A percentile compares a stretch with the other conserved stretches of the same genome.
Evolutionary conservation across 2,888 invertebrate species (phyloP).

Genomic region (Sipunculus nudus): DNA sequence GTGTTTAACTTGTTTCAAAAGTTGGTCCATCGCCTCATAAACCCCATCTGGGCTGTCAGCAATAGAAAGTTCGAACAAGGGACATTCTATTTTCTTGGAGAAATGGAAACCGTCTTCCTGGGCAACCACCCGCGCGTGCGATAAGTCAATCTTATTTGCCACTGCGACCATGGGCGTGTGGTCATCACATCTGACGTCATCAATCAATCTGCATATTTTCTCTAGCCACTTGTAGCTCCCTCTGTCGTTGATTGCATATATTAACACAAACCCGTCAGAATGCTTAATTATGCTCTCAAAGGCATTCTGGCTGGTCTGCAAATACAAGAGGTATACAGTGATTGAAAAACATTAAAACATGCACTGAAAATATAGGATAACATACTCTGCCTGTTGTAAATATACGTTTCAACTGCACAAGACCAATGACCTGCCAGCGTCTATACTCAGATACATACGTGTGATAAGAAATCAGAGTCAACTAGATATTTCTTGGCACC

Average conservation of each 20-base stretch:
- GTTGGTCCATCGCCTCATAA: slow-evolving; percentile 53
- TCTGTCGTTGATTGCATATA: slow-evolving; percentile 90
- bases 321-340: background rate
- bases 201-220: slow-evolving; percentile 68
- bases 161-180: slow-evolving; percentile 51
- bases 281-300: slow-evolving; percentile 73
- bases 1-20: slow-evolving; percentile 52
- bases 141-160: slow-evolving; percentile 56
- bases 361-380: too few species aligned
- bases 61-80: slow-evolving; percentile 56
- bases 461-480: too few species aligned
- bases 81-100: slow-evolving; percentile 50
- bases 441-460: too few species aligned
- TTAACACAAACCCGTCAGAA: slow-evolving; percentile 88
- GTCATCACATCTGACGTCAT: slow-evolving; percentile 37
- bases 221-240: slow-evolving; percentile 85
- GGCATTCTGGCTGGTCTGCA: slow-evolving; percentile 44
- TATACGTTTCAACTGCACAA: too few species aligned
- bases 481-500: too few species aligned
- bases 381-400: too few species aligned
- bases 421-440: too few species aligned
- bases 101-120: slow-evolving; percentile 48
- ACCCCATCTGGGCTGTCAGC: slow-evolving; percentile 56
- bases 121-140: slow-evolving; percentile 48
- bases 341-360: too few species aligned